A percentile compares a stretch with the other conserved stretches of the same genome.
phyloP scores from a whole-genome alignment of 2,113 vertebrate genomes.

The Cyprinodon tularosa region DNA sequence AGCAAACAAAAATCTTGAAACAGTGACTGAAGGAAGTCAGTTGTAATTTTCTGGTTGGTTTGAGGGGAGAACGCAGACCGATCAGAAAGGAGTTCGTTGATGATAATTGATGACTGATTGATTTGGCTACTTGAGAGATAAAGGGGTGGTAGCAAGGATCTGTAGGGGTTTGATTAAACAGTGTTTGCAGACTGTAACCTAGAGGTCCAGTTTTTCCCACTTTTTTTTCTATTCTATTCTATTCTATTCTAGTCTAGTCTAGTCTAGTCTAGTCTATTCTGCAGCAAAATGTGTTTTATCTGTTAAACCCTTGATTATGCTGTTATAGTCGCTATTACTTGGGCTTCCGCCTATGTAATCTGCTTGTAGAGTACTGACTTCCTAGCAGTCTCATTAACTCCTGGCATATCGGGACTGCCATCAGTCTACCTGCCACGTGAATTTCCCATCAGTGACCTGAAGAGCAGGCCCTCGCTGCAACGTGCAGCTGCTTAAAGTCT shows the following conservation, averaged over 20 bases:
- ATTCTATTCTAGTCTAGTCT: background rate
- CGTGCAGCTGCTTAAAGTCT: constrained; percentile 41
- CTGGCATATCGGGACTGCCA: constrained; percentile 33
- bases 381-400: constrained; percentile 49
- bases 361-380: constrained; percentile 46
- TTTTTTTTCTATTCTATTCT: background rate
- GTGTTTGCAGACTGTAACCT: no score
- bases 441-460: constrained; percentile 52
- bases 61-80: no score
- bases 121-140: no score
- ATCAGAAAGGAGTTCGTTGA: no score
- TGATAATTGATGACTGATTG: no score
- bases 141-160: no score
- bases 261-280: background rate
- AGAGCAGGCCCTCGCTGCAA: constrained; percentile 1
- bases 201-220: no score
- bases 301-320: constrained; percentile 16
- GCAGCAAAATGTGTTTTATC: background rate
- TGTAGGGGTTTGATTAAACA: no score
- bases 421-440: constrained; percentile 48
- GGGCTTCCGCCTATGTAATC: constrained; percentile 42
- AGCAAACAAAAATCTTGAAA: no score
- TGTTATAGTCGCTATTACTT: constrained; percentile 17
- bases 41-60: no score
- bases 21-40: no score